These are phyloP conservation scores for Tachystola acroxantha DNA, from an alignment of 2,888 invertebrate genomes.

Conservation along the genomic window DNA sequence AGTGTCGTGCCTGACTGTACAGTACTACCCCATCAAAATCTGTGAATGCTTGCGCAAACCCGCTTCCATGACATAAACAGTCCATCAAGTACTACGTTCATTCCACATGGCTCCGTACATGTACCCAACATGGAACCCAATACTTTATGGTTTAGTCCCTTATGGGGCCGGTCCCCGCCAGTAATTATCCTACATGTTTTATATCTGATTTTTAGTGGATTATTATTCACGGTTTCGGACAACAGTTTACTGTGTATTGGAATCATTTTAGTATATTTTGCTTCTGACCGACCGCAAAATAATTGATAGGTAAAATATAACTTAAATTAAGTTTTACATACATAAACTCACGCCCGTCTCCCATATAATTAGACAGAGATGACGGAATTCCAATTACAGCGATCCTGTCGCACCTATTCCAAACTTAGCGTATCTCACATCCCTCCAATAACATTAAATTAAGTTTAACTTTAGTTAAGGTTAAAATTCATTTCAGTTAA, in stretches of 20 bases:
- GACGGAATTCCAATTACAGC: no score
- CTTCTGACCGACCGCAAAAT: no score
- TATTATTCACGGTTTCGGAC: conserved; percentile 69
- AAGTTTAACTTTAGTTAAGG: no score
- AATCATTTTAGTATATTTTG: conserved; percentile 26
- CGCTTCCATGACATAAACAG: conserved; percentile 76
- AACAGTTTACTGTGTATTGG: conserved; percentile 32
- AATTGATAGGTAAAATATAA: no score
- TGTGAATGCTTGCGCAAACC: conserved; percentile 79
- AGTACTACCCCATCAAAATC: conserved; percentile 71
- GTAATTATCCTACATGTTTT: conserved; percentile 77
- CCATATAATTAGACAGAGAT: no score
- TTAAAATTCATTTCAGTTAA: no score
- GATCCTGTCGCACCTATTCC: no score
- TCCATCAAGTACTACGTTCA: conserved; percentile 62
- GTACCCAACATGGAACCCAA: conserved; percentile 24
- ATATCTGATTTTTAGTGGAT: conserved; percentile 70
- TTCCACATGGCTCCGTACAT: conserved; percentile 24
- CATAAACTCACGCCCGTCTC: no score
- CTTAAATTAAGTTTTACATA: no score
- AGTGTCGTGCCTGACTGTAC: conserved; percentile 51
- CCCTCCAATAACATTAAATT: no score
- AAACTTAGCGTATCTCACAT: no score
- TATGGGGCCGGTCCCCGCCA: conserved; percentile 61
- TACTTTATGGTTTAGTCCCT: conserved; percentile 54